Evolutionary conservation across 1,140 invertebrate species (phyloP).

Genomic region (Oedothorax gibbosus): DNA sequence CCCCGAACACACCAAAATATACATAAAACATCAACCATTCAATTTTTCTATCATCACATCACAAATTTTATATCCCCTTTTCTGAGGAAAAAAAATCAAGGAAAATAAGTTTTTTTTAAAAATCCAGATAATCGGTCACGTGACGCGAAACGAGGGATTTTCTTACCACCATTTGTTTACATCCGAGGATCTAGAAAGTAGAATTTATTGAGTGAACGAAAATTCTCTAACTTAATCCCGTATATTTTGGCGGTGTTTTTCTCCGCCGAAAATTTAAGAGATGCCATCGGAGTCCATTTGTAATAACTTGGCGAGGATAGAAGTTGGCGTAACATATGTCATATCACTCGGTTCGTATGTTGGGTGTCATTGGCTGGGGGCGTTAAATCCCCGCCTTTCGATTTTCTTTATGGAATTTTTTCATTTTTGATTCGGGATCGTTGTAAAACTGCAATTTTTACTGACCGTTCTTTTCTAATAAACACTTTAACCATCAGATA

Average conservation of each 20-base stretch:
- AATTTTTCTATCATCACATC: conserved; percentile 1
- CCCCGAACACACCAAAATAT: too few relatives aligned
- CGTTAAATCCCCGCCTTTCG: conserved; percentile 37
- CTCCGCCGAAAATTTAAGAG: conserved; percentile 49
- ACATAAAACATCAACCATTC: not conserved
- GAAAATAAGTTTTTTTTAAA: conserved; percentile 23
- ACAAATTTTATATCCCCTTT: conserved; percentile 29
- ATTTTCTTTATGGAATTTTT: conserved; percentile 16
- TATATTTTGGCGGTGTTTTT: conserved; percentile 25
- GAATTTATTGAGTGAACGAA: conserved; percentile 47
- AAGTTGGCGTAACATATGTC: conserved; percentile 46
- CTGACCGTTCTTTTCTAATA: not conserved
- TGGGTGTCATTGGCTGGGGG: not conserved
- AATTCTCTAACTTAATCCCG: conserved; percentile 43
- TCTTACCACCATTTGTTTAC: conserved; percentile 46
- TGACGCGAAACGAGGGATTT: conserved; percentile 46
- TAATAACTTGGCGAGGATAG: conserved; percentile 46
- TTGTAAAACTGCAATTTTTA: conserved; percentile 2
- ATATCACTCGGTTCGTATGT: conserved; percentile 42
- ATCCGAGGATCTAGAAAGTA: conserved; percentile 41
- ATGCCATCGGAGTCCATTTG: conserved; percentile 45
- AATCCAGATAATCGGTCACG: conserved; percentile 38
- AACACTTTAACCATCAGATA: too few relatives aligned
- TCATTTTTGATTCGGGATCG: conserved; percentile 24
- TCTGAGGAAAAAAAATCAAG: not conserved